Conservation (phyloP, 2,888 invertebrate genomes). For the Eledone cirrhosa region DNA sequence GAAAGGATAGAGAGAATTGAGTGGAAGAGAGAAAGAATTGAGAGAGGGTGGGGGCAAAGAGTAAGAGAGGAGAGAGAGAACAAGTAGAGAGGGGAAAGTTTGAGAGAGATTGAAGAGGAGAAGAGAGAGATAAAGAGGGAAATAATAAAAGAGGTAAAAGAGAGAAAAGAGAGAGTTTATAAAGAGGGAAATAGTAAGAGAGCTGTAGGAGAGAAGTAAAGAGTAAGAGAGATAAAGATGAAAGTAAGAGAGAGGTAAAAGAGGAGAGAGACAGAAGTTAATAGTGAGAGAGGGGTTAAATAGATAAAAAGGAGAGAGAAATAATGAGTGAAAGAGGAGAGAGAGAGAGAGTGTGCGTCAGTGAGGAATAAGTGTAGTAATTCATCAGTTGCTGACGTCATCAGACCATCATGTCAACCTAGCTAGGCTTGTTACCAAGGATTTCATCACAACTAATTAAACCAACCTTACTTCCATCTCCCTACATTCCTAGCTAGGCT, state of each 20-base stretch:
- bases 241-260: neutral
- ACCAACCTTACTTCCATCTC: no score
- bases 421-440: no score
- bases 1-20: no score
- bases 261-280: neutral
- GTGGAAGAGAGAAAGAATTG: no score
- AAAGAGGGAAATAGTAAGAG: neutral
- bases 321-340: neutral
- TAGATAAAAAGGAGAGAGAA: neutral
- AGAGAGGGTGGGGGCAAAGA: neutral
- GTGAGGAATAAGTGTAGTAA: neutral
- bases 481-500: no score
- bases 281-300: neutral
- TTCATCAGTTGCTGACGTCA: no score
- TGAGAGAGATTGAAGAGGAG: neutral
- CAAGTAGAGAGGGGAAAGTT: neutral
- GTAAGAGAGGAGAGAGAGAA: neutral
- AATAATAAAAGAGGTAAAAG: neutral
- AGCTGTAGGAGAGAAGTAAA: neutral
- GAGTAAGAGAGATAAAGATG: neutral
- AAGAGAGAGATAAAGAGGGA: neutral
- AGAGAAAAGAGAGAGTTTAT: neutral
- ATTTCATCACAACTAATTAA: no score
- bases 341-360: neutral
- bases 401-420: no score